These are phyloP conservation scores for Ecdyonurus torrentis DNA, from an alignment of 2,888 invertebrate species.

Conservation along the genomic window DNA sequence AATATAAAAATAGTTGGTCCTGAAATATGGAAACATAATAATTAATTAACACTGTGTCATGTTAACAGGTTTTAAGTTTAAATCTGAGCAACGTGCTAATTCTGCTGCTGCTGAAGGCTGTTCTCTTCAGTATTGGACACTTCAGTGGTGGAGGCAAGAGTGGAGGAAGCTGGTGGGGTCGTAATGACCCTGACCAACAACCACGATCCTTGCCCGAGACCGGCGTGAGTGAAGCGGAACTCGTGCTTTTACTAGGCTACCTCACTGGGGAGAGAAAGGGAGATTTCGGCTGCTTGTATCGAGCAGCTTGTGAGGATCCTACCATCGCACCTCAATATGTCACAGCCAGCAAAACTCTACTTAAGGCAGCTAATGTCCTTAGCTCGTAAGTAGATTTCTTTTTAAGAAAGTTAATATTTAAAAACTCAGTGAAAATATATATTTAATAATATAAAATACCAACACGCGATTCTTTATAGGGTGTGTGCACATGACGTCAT, in stretches of 20 bases:
- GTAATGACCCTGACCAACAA: not conserved
- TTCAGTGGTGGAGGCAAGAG: conserved; percentile 15
- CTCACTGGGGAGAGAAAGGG: conserved; percentile 36
- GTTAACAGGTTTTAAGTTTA: conserved; percentile 61
- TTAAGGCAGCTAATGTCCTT: conserved; percentile 51
- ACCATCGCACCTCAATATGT: conserved; percentile 53
- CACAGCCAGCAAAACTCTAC: conserved; percentile 55
- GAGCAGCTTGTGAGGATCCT: conserved; percentile 59
- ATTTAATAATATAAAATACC: no score
- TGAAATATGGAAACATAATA: no score
- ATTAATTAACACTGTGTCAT: no score
- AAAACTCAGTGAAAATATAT: no score
- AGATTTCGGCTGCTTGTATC: conserved; percentile 47
- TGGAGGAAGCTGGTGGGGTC: not conserved
- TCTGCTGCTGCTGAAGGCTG: conserved; percentile 59
- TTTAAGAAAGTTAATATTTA: no score
- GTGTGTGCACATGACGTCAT: no score
- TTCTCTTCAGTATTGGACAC: conserved; percentile 66
- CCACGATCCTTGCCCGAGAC: conserved; percentile 22
- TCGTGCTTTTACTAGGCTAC: conserved; percentile 50
- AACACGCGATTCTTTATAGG: no score
- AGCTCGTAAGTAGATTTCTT: conserved; percentile 37
- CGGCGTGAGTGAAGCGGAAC: conserved; percentile 49
- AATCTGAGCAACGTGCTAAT: conserved; percentile 69
- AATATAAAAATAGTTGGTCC: no score